phyloP scores from a whole-genome alignment of 2,113 vertebrate genomes.

The Lophura nycthemera region DNA sequence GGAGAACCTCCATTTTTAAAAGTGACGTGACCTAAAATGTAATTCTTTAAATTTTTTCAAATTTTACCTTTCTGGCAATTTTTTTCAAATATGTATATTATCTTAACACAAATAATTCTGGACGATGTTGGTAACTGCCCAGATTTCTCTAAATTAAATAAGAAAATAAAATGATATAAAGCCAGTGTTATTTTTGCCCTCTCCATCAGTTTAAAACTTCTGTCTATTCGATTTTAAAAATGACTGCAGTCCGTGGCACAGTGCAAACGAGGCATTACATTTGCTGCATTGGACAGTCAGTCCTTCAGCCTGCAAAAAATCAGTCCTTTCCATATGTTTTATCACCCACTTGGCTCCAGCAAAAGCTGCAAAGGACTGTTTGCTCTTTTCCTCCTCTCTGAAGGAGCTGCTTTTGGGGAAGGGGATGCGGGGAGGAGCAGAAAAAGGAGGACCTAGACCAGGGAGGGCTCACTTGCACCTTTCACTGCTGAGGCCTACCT shows the following conservation, averaged over 20 bases:
- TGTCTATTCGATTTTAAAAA: neutral
- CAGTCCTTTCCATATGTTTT: accelerated
- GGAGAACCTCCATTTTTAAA: neutral
- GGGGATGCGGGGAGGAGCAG: accelerated
- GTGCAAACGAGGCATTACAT: accelerated
- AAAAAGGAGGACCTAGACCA: neutral
- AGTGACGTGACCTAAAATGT: neutral
- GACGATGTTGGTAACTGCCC: neutral
- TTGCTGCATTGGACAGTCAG: neutral
- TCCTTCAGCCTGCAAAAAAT: neutral
- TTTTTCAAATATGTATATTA: neutral
- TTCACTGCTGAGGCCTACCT: neutral
- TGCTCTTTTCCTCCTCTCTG: neutral
- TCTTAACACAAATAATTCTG: neutral
- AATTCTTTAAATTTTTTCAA: neutral
- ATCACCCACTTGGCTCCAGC: neutral
- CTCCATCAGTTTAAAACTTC: neutral
- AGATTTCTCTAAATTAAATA: neutral
- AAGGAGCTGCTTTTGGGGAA: neutral
- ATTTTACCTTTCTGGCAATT: neutral
- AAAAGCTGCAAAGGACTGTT: neutral
- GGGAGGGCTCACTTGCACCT: neutral
- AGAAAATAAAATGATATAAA: neutral
- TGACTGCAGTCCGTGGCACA: neutral
- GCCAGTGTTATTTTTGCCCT: neutral